phyloP scores from a whole-genome alignment of 1,140 invertebrate species.

The Drosophila eugracilis region DNA sequence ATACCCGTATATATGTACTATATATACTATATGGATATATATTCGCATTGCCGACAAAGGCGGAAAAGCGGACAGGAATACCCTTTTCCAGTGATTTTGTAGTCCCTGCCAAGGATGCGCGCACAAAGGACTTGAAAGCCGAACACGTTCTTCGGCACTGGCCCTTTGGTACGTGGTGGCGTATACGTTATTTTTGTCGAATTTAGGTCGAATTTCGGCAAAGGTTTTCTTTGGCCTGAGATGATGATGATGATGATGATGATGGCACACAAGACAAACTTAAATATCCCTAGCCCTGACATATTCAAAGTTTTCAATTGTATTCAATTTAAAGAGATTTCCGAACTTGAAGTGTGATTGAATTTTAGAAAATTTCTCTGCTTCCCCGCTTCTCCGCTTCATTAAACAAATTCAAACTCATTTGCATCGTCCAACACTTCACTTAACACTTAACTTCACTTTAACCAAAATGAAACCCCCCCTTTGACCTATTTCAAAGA shows the following conservation, averaged over 20 bases:
- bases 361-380: too few species aligned
- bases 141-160: constrained; percentile 43
- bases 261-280: neutral
- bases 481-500: neutral
- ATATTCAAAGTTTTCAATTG: neutral
- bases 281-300: neutral
- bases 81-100: constrained; percentile 22
- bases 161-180: constrained; percentile 17
- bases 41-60: constrained; percentile 33
- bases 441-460: neutral
- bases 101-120: constrained; percentile 30
- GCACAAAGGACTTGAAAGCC: constrained; percentile 33
- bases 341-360: too few species aligned
- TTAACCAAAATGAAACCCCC: too few species aligned
- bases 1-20: too few species aligned
- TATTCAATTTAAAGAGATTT: too few species aligned
- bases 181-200: constrained; percentile 28
- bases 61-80: constrained; percentile 2
- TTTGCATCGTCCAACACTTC: too few species aligned
- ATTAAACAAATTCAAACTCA: too few species aligned
- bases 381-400: too few species aligned
- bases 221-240: neutral
- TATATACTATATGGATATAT: too few species aligned
- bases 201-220: constrained; percentile 23
- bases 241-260: too few species aligned